Percentiles rank a stretch among this genome's conserved stretches.
These are phyloP conservation scores for Selenia dentaria DNA, from an alignment of 2,888 invertebrate genomes.

Conservation along the genomic window DNA sequence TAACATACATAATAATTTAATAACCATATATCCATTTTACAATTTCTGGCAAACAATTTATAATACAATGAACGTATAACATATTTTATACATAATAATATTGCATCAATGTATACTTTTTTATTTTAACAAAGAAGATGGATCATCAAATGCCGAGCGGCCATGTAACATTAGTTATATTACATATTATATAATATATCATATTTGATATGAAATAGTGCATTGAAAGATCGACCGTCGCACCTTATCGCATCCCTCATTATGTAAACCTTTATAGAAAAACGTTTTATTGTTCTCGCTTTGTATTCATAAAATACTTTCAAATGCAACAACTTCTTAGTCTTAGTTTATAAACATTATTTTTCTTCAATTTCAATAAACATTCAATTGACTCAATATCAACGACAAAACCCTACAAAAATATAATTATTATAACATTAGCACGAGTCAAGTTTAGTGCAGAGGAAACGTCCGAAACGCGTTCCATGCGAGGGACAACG, in stretches of 20 bases:
- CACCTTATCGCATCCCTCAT: conserved; percentile 70
- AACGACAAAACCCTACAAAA: conserved; percentile 84
- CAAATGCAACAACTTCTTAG: conserved; percentile 84
- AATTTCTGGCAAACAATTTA: conserved; percentile 55
- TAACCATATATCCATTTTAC: conserved; percentile 53
- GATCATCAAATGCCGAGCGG: conserved; percentile 70
- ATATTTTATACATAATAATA: conserved; percentile 24
- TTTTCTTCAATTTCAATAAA: conserved; percentile 79
- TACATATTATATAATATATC: conserved; percentile 41
- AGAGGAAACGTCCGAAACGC: conserved; percentile 58
- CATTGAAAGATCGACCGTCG: conserved; percentile 68
- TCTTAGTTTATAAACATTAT: conserved; percentile 81
- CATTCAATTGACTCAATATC: conserved; percentile 83
- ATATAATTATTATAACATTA: conserved; percentile 80
- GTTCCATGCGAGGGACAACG: conserved; percentile 34
- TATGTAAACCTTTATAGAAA: conserved; percentile 81
- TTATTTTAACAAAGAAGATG: conserved; percentile 77
- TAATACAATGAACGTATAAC: conserved; percentile 38
- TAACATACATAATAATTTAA: conserved; percentile 39
- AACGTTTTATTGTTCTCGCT: conserved; percentile 83
- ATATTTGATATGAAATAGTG: conserved; percentile 77
- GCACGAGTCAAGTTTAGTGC: conserved; percentile 66
- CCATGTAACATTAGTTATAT: conserved; percentile 57
- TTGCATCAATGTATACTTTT: conserved; percentile 58
- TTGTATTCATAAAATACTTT: conserved; percentile 83